phyloP scores from a whole-genome alignment of 2,888 invertebrate genomes.

The Tenthredo scrophulariae region DNA sequence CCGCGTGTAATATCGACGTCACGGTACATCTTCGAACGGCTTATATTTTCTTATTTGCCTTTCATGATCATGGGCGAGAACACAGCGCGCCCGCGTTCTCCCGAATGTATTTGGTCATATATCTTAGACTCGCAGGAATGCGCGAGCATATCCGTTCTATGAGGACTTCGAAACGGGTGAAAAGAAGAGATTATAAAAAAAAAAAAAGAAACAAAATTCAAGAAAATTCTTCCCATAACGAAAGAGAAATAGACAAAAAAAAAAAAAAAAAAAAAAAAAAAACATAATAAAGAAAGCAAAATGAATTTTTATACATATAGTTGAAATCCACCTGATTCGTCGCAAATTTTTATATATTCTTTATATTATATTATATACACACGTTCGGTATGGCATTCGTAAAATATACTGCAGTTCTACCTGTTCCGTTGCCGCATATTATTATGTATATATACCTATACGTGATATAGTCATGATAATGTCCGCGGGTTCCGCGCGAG shows the following conservation, averaged over 20 bases:
- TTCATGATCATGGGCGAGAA: constrained; percentile 5
- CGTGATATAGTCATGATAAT: constrained; percentile 15
- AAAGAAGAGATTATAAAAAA: background rate
- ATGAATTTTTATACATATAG: no score
- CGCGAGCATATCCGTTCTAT: constrained; percentile 38
- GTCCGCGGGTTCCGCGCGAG: constrained; percentile 29
- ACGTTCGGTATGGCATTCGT: background rate
- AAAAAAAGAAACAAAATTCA: background rate
- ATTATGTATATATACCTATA: background rate
- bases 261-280: background rate
- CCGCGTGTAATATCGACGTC: constrained; percentile 8
- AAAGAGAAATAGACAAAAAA: background rate
- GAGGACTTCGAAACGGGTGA: constrained; percentile 13
- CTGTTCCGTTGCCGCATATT: background rate
- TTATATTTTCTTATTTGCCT: background rate
- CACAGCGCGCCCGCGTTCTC: background rate
- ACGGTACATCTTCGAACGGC: background rate
- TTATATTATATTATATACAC: background rate
- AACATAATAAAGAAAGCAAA: no score
- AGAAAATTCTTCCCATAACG: background rate
- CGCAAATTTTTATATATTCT: background rate
- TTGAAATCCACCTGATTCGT: no score
- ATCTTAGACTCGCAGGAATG: constrained; percentile 28
- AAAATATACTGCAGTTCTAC: background rate
- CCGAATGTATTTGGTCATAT: constrained; percentile 13